Evolutionary conservation across 1,140 invertebrate species (phyloP).

Genomic region (Teleogryllus occipitalis): DNA sequence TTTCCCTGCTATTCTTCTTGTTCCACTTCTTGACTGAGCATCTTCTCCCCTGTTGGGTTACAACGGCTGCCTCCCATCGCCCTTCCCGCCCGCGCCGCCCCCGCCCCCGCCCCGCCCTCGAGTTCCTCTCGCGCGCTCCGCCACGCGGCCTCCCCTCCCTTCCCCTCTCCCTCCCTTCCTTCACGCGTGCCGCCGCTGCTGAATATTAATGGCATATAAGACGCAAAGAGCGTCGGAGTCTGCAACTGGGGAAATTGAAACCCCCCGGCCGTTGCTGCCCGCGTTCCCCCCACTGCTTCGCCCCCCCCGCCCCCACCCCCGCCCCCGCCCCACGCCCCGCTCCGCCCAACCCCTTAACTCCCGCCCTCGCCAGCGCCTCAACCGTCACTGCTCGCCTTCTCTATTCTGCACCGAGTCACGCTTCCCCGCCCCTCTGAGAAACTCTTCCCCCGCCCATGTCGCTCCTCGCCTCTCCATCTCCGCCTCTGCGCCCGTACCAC

Average conservation of each 20-base stretch:
- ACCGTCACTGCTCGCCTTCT: not conserved
- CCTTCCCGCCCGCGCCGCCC: too few relatives aligned
- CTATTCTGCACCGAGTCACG: not conserved
- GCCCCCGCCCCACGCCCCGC: too few relatives aligned
- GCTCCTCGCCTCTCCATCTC: too few relatives aligned
- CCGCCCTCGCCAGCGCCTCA: too few relatives aligned
- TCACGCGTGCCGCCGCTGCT: not conserved
- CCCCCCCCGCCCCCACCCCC: too few relatives aligned
- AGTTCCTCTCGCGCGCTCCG: not conserved
- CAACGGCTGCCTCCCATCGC: too few relatives aligned
- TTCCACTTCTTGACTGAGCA: too few relatives aligned
- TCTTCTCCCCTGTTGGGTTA: too few relatives aligned
- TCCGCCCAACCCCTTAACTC: not conserved
- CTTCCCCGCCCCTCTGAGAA: not conserved
- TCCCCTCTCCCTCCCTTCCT: not conserved
- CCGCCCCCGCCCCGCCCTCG: not conserved
- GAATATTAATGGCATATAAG: slow-evolving; percentile 20
- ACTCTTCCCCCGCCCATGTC: not conserved
- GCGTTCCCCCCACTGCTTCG: too few relatives aligned
- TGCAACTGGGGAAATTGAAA: slow-evolving; percentile 13
- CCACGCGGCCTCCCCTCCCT: too few relatives aligned
- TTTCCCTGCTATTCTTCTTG: too few relatives aligned
- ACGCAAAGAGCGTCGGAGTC: slow-evolving; percentile 11
- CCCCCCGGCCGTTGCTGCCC: not conserved
- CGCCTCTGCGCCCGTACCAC: too few relatives aligned